Evolutionary conservation across 1,140 invertebrate genomes (phyloP), one percentile per base, ranked within the genome.

Genomic region (Drosophila repleta): DNA sequence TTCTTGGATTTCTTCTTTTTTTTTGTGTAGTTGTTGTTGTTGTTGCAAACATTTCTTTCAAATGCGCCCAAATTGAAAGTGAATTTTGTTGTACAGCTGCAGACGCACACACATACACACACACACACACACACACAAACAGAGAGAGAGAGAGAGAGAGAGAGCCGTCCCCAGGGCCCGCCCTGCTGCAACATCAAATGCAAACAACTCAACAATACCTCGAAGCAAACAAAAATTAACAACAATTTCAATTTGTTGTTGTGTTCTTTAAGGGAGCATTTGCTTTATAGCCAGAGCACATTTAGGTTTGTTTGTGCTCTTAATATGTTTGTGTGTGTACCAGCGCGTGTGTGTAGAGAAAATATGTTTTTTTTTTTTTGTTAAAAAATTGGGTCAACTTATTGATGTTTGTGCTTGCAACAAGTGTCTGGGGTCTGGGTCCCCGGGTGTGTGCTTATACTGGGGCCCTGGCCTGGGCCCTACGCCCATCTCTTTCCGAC

Each of bases 141-240:
- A 5, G n/a, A n/a, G n/a, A n/a, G n/a, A n/a, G n/a, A n/a, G n/a
- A n/a, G n/a, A n/a, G n/a, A n/a, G n/a, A n/a, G n/a, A n/a, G n/a
- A n/a, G n/a, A n/a, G 15, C 15, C 39, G 15, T 15, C 39, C 39
- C 39, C 39, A 1, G 39, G n/a, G 5, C 39, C 39, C 17, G 6
- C n/a, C 39, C 65, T 10, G 26, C 10, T 20, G 35, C 41, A 58
- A 2, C 52, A 53, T 60, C 62, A 70, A 62, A 72, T 63, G 62
- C 82, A 87, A 85, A 77, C 66, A 87, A 87, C 82, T 81, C 77
- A 87, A 71, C 81, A 79, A 75, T 85, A 77, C 82, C 77, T 69
- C 74, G 48, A 78, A 87, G 77, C 77, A 85, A 85, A 85, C 77
- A 84, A 74, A 65, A 84, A 74, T 84, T 84, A 84, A 84, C 80